Conservation (phyloP, 2,113 vertebrate genomes). For the Guaruba guarouba region DNA sequence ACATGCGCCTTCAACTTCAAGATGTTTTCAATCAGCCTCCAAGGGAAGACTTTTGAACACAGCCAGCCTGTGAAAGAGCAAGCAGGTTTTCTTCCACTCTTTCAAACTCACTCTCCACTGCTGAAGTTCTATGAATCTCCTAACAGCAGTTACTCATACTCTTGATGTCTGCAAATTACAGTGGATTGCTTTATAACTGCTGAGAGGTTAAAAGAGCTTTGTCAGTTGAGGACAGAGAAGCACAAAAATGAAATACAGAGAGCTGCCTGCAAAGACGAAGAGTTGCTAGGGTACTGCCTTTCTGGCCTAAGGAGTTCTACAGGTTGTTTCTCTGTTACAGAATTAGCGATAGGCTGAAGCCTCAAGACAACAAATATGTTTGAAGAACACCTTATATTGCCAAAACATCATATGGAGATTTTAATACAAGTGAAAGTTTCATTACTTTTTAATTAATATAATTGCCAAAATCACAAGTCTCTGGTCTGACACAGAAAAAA, state of each 20-base stretch:
- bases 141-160: not conserved
- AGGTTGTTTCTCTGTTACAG: not conserved
- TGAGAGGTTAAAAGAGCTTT: not conserved
- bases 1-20: not conserved
- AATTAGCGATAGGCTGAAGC: not conserved
- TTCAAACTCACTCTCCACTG: not conserved
- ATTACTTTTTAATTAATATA: constrained; percentile 7
- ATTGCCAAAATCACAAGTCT: not conserved
- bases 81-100: not conserved
- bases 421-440: not conserved
- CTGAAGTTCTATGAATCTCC: not conserved
- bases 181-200: not conserved
- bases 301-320: not conserved
- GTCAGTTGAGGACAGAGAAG: not conserved
- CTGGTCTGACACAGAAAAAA: not conserved
- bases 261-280: not conserved
- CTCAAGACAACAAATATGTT: not conserved
- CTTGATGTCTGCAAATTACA: not conserved
- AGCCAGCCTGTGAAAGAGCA: rapidly evolving
- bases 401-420: not conserved
- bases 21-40: not conserved
- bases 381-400: constrained; percentile 1
- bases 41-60: not conserved
- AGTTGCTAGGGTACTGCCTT: not conserved
- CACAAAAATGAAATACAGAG: not conserved